Evolutionary conservation across 2,888 invertebrate genomes (phyloP), one percentile per base, ranked within the genome.

Genomic region (Apeira syringaria): DNA sequence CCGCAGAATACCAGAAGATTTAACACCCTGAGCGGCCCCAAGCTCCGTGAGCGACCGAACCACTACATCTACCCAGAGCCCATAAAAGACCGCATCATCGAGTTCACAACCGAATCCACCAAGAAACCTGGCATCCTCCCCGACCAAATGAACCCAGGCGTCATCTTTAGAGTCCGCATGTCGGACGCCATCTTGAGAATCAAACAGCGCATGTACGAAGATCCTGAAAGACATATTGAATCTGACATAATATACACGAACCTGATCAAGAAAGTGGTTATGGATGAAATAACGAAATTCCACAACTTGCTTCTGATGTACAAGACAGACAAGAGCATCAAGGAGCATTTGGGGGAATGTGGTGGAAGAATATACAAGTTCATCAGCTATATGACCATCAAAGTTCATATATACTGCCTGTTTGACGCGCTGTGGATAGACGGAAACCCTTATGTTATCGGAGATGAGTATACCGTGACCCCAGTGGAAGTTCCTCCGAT

Each of bases 401-500:
- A 86, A 48, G 88, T 89, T 0, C 88, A 89, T 52, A 88, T 89
- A 0, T 89, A 89, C 12, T 89, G 89, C 30, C 44, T 89, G 2
- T 89, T 89, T 8, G 89, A 89, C 11, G 80, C 89, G 0, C 43
- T 89, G 1, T 89, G 89, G 89, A 87, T 89, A 0, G 89, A 89
- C 45, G 89, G 89, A 0, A 88, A 83, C 24, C 89, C 89, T 0
- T 89, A 89, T 6, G 87, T 89, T 2, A 87, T 89, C 0, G 89
- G 89, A 0, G 89, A 89, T 17, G 88, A 89, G 38, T 89, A 89
- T 24, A 80, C 87, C 0, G 88, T 89, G 3, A 89, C 87, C 0
- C 89, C 89, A 0, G 80, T 88, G 0, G 89, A 89, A 33, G 80
- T 80, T 0, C 88, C 88, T 0, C 88, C 88, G 0, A 74, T 87